Evolutionary conservation across 2,888 invertebrate genomes (phyloP).

Genomic region (Bellardia bayeri): DNA sequence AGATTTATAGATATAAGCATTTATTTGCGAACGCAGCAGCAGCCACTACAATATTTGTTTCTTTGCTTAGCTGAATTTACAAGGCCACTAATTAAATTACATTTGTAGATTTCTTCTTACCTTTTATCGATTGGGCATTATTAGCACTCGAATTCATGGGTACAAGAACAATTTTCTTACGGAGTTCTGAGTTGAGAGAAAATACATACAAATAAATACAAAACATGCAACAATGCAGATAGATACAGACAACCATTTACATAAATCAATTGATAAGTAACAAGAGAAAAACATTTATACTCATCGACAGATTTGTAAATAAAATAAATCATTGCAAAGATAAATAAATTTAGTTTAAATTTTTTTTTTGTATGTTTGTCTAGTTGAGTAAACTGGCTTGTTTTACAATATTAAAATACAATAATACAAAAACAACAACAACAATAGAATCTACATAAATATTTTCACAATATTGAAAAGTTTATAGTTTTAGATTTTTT

Average conservation of each 20-base stretch:
- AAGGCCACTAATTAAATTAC: neutral
- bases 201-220: conserved; percentile 49
- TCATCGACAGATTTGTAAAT: conserved; percentile 39
- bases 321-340: conserved; percentile 40
- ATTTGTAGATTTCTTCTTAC: conserved; percentile 81
- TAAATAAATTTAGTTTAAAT: conserved; percentile 20
- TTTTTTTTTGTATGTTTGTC: conserved; percentile 17
- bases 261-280: conserved; percentile 37
- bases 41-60: neutral
- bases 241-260: conserved; percentile 24
- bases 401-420: conserved; percentile 55
- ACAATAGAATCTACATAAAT: conserved; percentile 31
- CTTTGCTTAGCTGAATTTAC: conserved; percentile 4
- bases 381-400: conserved; percentile 6
- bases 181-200: conserved; percentile 77
- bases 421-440: conserved; percentile 45
- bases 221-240: conserved; percentile 53
- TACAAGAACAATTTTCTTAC: conserved; percentile 83
- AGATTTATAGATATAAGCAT: neutral
- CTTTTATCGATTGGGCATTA: conserved; percentile 79
- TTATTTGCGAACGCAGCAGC: conserved; percentile 1
- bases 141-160: conserved; percentile 79
- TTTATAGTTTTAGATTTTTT: conserved; percentile 19
- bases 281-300: conserved; percentile 29
- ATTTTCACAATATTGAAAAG: conserved; percentile 25